Conservation (phyloP, 2,888 invertebrate species). For the Ormyrus rosae region DNA sequence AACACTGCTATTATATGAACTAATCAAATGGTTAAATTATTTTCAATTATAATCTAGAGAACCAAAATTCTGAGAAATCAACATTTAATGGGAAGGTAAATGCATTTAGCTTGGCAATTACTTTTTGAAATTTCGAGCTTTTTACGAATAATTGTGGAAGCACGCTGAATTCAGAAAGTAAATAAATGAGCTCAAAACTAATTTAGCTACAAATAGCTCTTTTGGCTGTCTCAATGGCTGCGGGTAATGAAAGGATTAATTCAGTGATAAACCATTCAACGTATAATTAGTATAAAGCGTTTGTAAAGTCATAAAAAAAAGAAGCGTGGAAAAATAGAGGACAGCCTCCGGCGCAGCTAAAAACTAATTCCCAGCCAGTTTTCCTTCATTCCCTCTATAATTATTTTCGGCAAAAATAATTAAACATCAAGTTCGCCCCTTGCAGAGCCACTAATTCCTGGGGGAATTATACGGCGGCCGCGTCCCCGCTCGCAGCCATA, state of each 20-base stretch:
- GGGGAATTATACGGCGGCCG: no score
- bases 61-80: no score
- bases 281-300: slow-evolving; percentile 23
- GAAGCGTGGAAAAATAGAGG: background rate
- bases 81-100: no score
- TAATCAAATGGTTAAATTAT: no score
- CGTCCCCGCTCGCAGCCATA: background rate
- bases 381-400: background rate
- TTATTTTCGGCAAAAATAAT: slow-evolving; percentile 45
- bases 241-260: slow-evolving; percentile 31
- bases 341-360: no score
- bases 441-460: slow-evolving; percentile 14
- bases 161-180: slow-evolving; percentile 12
- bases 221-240: background rate
- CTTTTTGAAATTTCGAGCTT: no score
- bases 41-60: no score
- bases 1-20: no score
- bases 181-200: slow-evolving; percentile 38
- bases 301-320: background rate
- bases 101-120: no score
- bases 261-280: slow-evolving; percentile 29
- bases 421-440: slow-evolving; percentile 31
- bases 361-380: background rate
- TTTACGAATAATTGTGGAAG: background rate
- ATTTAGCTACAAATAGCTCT: slow-evolving; percentile 28